Percentiles rank a stretch among this genome's conserved stretches.
These are phyloP conservation scores for Hippocampus mohnikei DNA, from an alignment of 2,113 vertebrate species.

Conservation along the genomic window DNA sequence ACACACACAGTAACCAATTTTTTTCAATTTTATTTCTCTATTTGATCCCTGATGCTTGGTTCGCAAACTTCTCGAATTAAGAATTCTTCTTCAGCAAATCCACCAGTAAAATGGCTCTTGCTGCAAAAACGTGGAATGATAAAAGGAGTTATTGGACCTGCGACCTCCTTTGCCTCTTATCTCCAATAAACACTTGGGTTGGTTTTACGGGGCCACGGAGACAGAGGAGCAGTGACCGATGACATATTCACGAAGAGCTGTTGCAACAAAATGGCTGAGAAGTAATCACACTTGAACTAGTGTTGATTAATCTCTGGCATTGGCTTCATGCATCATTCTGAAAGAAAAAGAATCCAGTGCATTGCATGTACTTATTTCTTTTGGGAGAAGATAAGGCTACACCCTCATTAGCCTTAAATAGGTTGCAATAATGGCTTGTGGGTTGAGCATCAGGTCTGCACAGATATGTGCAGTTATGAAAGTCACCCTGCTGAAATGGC, in stretches of 20 bases:
- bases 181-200: constrained; percentile 72
- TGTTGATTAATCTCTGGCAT: constrained; percentile 30
- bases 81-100: constrained; percentile 61
- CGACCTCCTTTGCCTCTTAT: constrained; percentile 68
- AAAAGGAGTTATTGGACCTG: constrained; percentile 69
- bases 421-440: constrained; percentile 29
- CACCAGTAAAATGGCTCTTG: constrained; percentile 54
- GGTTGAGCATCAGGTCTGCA: constrained; percentile 30
- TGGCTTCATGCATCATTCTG: constrained; percentile 3
- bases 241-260: constrained; percentile 67
- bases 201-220: constrained; percentile 65
- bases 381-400: constrained; percentile 2
- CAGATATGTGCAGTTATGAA: constrained; percentile 38
- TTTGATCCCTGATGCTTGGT: constrained; percentile 49
- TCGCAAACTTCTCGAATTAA: constrained; percentile 72
- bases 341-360: constrained; percentile 2
- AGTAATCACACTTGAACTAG: constrained; percentile 13
- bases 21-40: constrained; percentile 42
- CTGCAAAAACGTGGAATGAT: constrained; percentile 53
- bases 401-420: constrained; percentile 31
- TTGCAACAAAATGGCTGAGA: constrained; percentile 52
- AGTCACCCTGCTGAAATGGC: constrained; percentile 47
- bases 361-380: constrained; percentile 9
- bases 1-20: constrained; percentile 20
- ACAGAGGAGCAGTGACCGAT: constrained; percentile 45